Evolutionary conservation across 2,797 vertebrate genomes (phyloP).

Genomic region (Thalassophryne amazonica): DNA sequence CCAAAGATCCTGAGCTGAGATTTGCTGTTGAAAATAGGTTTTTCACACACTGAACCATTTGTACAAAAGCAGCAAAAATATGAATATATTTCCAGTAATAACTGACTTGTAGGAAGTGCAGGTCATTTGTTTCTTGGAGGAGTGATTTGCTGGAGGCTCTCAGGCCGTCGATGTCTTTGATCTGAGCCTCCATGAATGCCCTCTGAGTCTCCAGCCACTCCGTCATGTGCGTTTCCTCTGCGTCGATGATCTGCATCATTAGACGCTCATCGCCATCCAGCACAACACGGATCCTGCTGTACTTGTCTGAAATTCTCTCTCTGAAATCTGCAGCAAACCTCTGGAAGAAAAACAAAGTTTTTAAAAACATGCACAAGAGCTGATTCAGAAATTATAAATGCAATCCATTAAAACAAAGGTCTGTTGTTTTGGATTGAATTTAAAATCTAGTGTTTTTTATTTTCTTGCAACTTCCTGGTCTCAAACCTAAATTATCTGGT

Average conservation of each 20-base stretch:
- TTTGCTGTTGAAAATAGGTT: conserved; percentile 59
- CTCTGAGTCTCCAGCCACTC: conserved; percentile 70
- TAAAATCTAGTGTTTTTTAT: too few relatives aligned
- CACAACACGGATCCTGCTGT: conserved; percentile 67
- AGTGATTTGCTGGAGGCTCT: conserved; percentile 63
- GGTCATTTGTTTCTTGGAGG: conserved; percentile 60
- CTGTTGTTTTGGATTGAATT: too few relatives aligned
- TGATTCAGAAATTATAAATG: not conserved
- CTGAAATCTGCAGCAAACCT: conserved; percentile 60
- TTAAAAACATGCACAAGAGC: not conserved
- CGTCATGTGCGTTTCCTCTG: conserved; percentile 65
- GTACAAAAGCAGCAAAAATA: too few relatives aligned
- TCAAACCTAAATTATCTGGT: too few relatives aligned
- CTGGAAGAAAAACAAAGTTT: conserved; percentile 33
- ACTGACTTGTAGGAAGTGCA: conserved; percentile 64
- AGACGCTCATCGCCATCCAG: conserved; percentile 76
- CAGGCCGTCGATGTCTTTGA: conserved; percentile 62
- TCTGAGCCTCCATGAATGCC: conserved; percentile 54
- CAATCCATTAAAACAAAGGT: not conserved
- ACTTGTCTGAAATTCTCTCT: conserved; percentile 71
- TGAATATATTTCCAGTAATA: not conserved
- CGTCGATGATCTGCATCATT: conserved; percentile 76
- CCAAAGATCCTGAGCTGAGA: conserved; percentile 64
- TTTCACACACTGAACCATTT: not conserved
- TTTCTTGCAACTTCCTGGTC: too few relatives aligned